Evolutionary conservation across 2,113 vertebrate species (phyloP), one percentile per base, ranked within the genome.

Genomic region (Nothoprocta perdicaria): DNA sequence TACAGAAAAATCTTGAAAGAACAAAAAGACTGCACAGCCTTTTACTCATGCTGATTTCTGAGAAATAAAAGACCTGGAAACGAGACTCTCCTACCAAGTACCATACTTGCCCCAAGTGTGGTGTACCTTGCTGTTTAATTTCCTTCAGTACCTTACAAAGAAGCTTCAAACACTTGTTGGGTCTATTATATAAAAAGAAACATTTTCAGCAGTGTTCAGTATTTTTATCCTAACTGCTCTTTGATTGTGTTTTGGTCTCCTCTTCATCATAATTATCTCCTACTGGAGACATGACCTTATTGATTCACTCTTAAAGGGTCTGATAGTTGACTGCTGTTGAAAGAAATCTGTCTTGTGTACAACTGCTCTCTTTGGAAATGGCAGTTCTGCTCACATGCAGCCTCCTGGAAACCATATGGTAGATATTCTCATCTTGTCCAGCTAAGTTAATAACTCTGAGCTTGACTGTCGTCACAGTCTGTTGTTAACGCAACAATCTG

Each of bases 1-100:
- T 4, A 3, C 22, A 62, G 17, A 84, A 66, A 90, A 73, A 60
- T 73, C 66, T 86, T 92, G 71, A 90, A 88, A 95, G 88, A 82
- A 63, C 10, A 52, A 88, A 94, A 87, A 15, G 23, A 21, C 52
- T 87, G n/a, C 27, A 6, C 50, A 81, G n/a, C 63, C 75, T 86
- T 87, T 82, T 87, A 41, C 78, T 82, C 11, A 3, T 60, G 58
- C 41, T 26, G 7, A 45, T 41, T 85, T 80, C 13, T 60, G 67
- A 67, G 27, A 80, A 90, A 10, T 73, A 45, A 16, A 45, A 82
- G 50, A 35, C 52, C 24, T 90, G 55, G 38, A 92, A 78, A 76
- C 35, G 27, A 82, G 24, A 11, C 82, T 83, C 31, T 45, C 38
- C 41, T 84, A 31, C 71, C 82, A 52, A 89, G 63, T 74, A 66